Conservation (phyloP, 2,113 vertebrate species). For the Beaufortia kweichowensis region DNA sequence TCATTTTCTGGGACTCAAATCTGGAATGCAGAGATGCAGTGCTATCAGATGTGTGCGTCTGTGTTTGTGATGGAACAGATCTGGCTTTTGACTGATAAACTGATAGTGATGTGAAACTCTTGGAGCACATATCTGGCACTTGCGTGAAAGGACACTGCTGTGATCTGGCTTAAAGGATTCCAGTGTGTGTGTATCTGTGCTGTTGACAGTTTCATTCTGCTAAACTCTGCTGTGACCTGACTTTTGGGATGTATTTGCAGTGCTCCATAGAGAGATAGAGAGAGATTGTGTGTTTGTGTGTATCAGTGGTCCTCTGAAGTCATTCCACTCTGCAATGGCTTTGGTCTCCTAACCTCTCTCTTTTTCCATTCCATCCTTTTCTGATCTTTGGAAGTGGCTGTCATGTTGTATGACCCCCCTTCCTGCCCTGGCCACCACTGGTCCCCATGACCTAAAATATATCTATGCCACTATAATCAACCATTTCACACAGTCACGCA, state of each 20-base stretch:
- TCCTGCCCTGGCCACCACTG: slow-evolving; percentile 41
- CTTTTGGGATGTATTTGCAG: slow-evolving; percentile 53
- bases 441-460: slow-evolving; percentile 44
- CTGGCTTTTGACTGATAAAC: slow-evolving; percentile 24
- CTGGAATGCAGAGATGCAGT: neutral
- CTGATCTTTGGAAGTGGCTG: slow-evolving; percentile 51
- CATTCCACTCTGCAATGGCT: slow-evolving; percentile 55
- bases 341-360: slow-evolving; percentile 47
- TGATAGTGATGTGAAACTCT: slow-evolving; percentile 19
- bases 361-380: slow-evolving; percentile 19
- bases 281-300: slow-evolving; percentile 48
- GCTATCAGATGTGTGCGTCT: neutral
- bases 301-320: slow-evolving; percentile 53
- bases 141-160: slow-evolving; percentile 11
- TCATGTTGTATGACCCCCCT: slow-evolving; percentile 64
- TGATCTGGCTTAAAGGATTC: slow-evolving; percentile 30
- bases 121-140: slow-evolving; percentile 13
- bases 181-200: slow-evolving; percentile 42
- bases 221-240: slow-evolving; percentile 59
- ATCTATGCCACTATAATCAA: slow-evolving; percentile 14
- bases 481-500: neutral
- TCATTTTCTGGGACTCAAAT: no score
- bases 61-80: slow-evolving; percentile 20
- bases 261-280: slow-evolving; percentile 16
- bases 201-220: slow-evolving; percentile 52